These are phyloP conservation scores for Cercopithecus mona DNA, from an alignment of 2,113 vertebrate species.

Conservation along the genomic window DNA sequence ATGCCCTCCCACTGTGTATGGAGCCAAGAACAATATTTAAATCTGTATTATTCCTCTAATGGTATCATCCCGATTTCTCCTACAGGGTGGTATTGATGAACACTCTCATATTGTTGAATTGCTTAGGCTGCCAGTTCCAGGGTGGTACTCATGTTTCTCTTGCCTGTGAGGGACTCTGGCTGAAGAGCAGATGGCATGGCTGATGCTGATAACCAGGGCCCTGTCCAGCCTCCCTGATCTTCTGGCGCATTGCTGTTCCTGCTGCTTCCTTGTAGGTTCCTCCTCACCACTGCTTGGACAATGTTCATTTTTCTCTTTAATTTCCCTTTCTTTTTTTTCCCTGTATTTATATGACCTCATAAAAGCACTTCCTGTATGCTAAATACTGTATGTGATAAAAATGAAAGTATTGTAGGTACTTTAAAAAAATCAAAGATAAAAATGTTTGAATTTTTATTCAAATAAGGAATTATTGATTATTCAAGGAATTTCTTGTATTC, in stretches of 20 bases:
- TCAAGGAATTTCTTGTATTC: not conserved
- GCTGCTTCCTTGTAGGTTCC: not conserved
- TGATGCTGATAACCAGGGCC: not conserved
- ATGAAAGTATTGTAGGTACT: not conserved
- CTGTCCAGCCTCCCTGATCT: not conserved
- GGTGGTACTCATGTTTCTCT: not conserved
- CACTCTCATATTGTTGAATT: not conserved
- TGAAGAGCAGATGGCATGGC: not conserved
- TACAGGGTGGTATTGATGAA: not conserved
- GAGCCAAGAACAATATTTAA: not conserved
- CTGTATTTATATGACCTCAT: not conserved
- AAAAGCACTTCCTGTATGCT: not conserved
- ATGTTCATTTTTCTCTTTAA: not conserved
- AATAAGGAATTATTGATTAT: not conserved
- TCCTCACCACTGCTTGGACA: not conserved
- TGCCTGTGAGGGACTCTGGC: not conserved
- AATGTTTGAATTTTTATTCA: not conserved
- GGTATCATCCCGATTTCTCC: not conserved
- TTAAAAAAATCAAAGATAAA: conserved; percentile 5
- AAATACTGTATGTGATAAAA: not conserved
- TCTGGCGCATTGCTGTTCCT: not conserved
- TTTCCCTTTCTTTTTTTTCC: not conserved
- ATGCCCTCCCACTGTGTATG: not conserved
- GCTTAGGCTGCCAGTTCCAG: not conserved
- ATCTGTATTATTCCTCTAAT: not conserved